Conservation (phyloP, 2,888 invertebrate genomes). For the Morpho helenor region DNA sequence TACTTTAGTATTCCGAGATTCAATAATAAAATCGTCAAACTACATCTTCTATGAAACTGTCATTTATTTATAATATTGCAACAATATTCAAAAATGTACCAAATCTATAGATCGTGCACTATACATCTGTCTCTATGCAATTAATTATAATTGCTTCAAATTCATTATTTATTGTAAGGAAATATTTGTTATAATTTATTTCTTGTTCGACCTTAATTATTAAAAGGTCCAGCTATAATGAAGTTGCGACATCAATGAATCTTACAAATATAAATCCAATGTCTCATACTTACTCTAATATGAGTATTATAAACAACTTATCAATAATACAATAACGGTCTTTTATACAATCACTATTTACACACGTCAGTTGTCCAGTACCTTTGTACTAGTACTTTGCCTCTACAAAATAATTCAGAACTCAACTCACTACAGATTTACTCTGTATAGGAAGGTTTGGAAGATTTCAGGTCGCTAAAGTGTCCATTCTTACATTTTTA, state of each 20-base stretch:
- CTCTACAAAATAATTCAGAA: constrained; percentile 18
- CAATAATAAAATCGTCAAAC: no score
- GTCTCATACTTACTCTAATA: constrained; percentile 34
- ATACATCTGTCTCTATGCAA: no score
- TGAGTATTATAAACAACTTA: constrained; percentile 68
- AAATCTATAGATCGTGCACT: no score
- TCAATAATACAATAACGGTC: constrained; percentile 41
- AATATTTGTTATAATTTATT: no score
- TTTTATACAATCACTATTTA: constrained; percentile 66
- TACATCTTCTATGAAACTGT: no score
- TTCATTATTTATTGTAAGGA: no score
- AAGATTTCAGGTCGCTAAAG: constrained; percentile 62
- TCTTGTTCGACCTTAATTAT: no score
- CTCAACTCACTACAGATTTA: constrained; percentile 25
- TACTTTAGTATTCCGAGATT: no score
- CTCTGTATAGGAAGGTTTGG: constrained; percentile 27
- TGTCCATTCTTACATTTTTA: constrained; percentile 60
- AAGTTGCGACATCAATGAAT: constrained; percentile 2
- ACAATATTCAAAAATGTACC: no score
- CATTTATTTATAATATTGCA: no score
- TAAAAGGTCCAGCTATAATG: no score
- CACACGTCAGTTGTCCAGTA: constrained; percentile 42
- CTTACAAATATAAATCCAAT: constrained; percentile 11
- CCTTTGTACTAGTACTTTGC: constrained; percentile 33
- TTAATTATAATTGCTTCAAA: no score